These are phyloP conservation scores for Hystrix brachyura DNA, from an alignment of 2,113 vertebrate species.

Conservation along the genomic window DNA sequence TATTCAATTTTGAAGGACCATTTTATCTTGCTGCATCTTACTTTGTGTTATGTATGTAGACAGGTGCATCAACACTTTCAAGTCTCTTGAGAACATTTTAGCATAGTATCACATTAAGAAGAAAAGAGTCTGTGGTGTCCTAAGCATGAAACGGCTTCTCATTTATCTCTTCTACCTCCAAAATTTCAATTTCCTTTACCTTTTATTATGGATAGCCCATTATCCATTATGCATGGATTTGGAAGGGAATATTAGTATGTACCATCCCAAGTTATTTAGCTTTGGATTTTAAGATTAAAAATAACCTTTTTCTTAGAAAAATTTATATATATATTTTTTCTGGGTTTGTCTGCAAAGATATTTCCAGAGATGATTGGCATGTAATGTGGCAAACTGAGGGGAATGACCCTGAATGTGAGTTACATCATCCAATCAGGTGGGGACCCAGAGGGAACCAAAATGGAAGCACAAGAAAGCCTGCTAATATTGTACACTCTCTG, in stretches of 20 bases:
- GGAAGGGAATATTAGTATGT: not conserved
- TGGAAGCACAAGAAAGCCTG: not conserved
- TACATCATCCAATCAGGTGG: not conserved
- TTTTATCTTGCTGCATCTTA: slow-evolving; percentile 48
- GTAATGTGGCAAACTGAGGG: not conserved
- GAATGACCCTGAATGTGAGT: not conserved
- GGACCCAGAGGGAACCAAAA: not conserved
- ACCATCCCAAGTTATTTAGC: not conserved
- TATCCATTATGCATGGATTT: not conserved
- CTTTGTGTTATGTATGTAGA: slow-evolving; percentile 23
- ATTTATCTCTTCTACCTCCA: not conserved
- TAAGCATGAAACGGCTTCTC: slow-evolving; percentile 51
- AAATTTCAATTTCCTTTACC: not conserved
- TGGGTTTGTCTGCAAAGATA: not conserved
- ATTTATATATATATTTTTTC: not conserved
- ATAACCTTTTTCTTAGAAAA: not conserved
- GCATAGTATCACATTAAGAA: not conserved
- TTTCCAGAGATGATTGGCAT: not conserved
- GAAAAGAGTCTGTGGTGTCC: not conserved
- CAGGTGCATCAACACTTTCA: not conserved
- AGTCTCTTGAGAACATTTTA: not conserved
- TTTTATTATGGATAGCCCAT: not conserved
- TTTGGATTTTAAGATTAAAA: slow-evolving; percentile 42
- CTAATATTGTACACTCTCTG: not conserved
- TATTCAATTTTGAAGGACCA: not conserved